A percentile compares a stretch with the other conserved stretches of the same genome.
phyloP scores from a whole-genome alignment of 2,113 vertebrate species.

The Glareola pratincola region DNA sequence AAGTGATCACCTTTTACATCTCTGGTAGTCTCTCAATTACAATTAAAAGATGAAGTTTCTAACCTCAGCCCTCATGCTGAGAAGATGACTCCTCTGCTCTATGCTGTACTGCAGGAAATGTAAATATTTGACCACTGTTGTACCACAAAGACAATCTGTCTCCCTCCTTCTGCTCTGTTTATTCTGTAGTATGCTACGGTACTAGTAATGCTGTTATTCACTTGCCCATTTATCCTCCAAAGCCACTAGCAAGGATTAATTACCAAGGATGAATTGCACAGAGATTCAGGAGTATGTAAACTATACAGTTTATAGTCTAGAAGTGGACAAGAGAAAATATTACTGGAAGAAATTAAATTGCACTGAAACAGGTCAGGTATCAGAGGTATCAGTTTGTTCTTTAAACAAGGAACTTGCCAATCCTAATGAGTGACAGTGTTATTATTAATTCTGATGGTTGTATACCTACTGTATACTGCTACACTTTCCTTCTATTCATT shows the following conservation, averaged over 20 bases:
- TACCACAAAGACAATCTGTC: not conserved
- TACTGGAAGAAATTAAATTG: not conserved
- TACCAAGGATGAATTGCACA: not conserved
- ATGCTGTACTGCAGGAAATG: not conserved
- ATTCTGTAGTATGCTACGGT: not conserved
- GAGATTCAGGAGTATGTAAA: not conserved
- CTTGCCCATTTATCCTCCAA: not conserved
- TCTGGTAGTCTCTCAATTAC: not conserved
- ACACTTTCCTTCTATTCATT: not conserved
- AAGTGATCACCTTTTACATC: not conserved
- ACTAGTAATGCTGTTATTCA: not conserved
- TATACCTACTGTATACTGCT: not conserved
- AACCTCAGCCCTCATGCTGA: not conserved
- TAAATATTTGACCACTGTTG: constrained; percentile 43
- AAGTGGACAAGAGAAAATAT: not conserved
- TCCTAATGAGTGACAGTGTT: not conserved
- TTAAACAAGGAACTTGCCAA: not conserved
- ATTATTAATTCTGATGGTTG: not conserved
- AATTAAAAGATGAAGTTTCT: not conserved
- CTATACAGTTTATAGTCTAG: not conserved
- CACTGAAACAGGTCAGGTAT: not conserved
- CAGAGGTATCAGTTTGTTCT: not conserved
- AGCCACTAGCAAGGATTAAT: constrained; percentile 1
- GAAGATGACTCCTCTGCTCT: not conserved
- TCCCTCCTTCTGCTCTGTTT: constrained; percentile 1